A percentile compares a stretch with the other conserved stretches of the same genome.
Evolutionary conservation across 2,797 vertebrate species (phyloP).

Genomic region (Fistularia commersonii): DNA sequence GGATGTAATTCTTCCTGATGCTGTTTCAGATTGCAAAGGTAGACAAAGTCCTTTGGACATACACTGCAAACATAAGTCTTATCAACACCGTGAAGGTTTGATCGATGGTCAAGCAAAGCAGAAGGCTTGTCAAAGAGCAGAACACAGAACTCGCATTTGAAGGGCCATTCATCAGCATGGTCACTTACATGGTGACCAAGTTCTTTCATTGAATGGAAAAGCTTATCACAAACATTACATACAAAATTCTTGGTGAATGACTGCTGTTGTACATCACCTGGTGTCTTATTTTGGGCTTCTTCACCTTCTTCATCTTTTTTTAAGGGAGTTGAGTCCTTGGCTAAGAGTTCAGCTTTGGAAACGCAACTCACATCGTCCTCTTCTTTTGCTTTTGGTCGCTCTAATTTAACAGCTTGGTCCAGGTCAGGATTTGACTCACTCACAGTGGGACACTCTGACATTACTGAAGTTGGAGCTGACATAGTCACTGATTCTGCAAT

Average conservation of each 20-base stretch:
- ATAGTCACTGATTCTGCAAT: conserved; percentile 47
- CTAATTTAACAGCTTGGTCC: conserved; percentile 23
- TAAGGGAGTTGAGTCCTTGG: conserved; percentile 31
- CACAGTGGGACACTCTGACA: conserved; percentile 36
- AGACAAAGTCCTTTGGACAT: conserved; percentile 97
- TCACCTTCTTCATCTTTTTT: conserved; percentile 44
- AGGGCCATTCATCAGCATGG: conserved; percentile 94
- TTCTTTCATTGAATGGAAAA: conserved; percentile 95
- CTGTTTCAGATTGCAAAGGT: conserved; percentile 95
- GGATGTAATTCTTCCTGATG: conserved; percentile 96
- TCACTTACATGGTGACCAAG: conserved; percentile 87
- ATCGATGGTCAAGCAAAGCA: conserved; percentile 87
- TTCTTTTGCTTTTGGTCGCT: conserved; percentile 35
- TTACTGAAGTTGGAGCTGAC: conserved; percentile 31
- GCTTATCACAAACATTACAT: conserved; percentile 93
- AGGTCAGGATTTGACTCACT: conserved; percentile 19
- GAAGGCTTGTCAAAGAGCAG: conserved; percentile 88
- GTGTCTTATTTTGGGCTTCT: conserved; percentile 23
- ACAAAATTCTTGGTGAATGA: conserved; percentile 90
- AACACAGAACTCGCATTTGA: conserved; percentile 98
- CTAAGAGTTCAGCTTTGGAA: conserved; percentile 16
- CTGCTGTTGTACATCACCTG: conserved; percentile 53
- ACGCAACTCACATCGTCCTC: conserved; percentile 35
- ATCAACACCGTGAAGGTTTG: conserved; percentile 90
- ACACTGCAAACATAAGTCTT: conserved; percentile 90